Evolutionary conservation across 2,113 vertebrate genomes (phyloP), one percentile per base, ranked within the genome.

Genomic region (Scartelaos histophorus): DNA sequence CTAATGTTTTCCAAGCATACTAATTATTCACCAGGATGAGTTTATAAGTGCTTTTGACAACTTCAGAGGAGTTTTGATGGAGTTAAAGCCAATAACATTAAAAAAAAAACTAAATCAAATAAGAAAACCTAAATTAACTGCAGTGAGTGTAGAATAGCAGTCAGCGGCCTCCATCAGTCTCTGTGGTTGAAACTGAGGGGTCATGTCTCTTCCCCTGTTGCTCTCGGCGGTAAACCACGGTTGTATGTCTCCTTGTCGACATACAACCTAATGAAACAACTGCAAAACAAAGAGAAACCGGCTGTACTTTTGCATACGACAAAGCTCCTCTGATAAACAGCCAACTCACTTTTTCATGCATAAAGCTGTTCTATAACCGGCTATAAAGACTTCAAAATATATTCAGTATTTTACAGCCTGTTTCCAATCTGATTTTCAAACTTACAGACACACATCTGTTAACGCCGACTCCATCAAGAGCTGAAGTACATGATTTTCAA

Each of bases 231-330:
- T 61, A 17, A 34, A 61, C 58, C 58, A 57, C 25, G n/a, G n/a
- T n/a, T n/a, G n/a, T n/a, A n/a, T n/a, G n/a, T n/a, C n/a, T n/a
- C n/a, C n/a, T n/a, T n/a, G n/a, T n/a, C n/a, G n/a, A n/a, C n/a
- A 29, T 34, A 61, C 16, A 19, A 61, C 24, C 25, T 61, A 61
- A 61, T 61, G 25, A 61, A 25, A 61, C 58, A 61, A 61, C 58
- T 0, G 58, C 58, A 9, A 13, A 61, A 61, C 16, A 13, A 60
- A 25, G 13, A 29, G 29, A 34, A 17, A 61, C 34, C 13, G 34
- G 15, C 25, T 17, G 13, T 61, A 25, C 15, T 34, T 61, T 61
- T 60, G 13, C 57, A 29, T 25, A 15, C 22, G 25, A 2, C 1
- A 60, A 60, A 25, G 6, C 2, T 10, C 15, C 58, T 61, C 16